Evolutionary conservation across 1,140 invertebrate species (phyloP).

Genomic region (Matsumurasca onukii): DNA sequence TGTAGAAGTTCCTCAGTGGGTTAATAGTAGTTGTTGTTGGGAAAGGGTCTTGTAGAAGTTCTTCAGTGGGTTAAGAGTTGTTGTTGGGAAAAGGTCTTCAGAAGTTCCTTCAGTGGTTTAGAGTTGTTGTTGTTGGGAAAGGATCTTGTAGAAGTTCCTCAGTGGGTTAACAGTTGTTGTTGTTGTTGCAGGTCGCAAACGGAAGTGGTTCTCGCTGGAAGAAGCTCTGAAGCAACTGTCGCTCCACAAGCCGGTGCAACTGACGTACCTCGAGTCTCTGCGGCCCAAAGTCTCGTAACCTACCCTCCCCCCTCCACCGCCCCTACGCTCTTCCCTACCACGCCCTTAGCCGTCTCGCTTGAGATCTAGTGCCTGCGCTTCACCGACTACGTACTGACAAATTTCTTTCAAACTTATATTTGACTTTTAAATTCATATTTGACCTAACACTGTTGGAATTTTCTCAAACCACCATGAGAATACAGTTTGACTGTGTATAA

Average conservation of each 20-base stretch:
- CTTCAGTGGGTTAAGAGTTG: too few relatives aligned
- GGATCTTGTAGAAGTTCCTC: too few relatives aligned
- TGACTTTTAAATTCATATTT: not conserved
- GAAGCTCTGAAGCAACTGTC: slow-evolving; percentile 84
- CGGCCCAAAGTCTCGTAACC: slow-evolving; percentile 33
- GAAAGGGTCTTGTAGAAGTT: too few relatives aligned
- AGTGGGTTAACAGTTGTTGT: too few relatives aligned
- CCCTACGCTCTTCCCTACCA: not conserved
- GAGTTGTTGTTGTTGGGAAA: too few relatives aligned
- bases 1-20: too few relatives aligned
- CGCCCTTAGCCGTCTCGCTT: not conserved
- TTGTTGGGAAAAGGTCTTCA: too few relatives aligned
- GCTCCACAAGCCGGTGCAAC: slow-evolving; percentile 87
- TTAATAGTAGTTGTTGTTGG: too few relatives aligned
- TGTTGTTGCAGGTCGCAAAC: slow-evolving; percentile 65
- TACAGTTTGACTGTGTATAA: not conserved
- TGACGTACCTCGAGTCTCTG: slow-evolving; percentile 71
- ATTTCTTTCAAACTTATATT: not conserved
- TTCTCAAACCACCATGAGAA: not conserved
- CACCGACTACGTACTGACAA: not conserved
- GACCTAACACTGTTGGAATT: not conserved
- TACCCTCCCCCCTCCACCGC: not conserved
- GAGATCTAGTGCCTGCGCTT: not conserved
- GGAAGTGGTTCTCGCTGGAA: slow-evolving; percentile 89
- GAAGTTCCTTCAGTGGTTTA: too few relatives aligned